Percentiles rank a stretch among this genome's conserved stretches.
Conservation (phyloP, 1,140 invertebrate species). For the Macrobrachium nipponense region DNA sequence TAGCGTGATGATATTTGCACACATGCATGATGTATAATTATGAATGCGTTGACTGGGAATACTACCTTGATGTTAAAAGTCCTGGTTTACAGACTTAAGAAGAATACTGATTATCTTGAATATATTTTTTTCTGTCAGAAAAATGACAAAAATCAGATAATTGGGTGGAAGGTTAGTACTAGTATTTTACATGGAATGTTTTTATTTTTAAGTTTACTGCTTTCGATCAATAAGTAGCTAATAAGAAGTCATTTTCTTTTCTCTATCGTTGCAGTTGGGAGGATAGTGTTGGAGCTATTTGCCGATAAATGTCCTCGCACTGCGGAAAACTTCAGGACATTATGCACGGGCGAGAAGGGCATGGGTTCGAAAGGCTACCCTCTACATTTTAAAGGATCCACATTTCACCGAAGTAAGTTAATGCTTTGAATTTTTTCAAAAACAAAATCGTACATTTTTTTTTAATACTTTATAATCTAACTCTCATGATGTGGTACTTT, state of each 20-base stretch:
- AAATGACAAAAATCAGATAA: too few relatives aligned
- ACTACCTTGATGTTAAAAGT: too few relatives aligned
- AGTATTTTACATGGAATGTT: too few relatives aligned
- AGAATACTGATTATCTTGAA: too few relatives aligned
- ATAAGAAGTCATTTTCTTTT: neutral
- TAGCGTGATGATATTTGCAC: too few relatives aligned
- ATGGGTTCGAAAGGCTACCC: constrained; percentile 77
- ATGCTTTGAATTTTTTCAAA: neutral
- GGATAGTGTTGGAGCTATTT: constrained; percentile 52
- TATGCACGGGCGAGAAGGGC: constrained; percentile 90
- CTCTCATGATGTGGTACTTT: neutral
- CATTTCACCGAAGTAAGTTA: constrained; percentile 43
- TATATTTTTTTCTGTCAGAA: too few relatives aligned
- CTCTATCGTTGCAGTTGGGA: constrained; percentile 20
- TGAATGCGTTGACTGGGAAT: too few relatives aligned
- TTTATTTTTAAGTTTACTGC: neutral
- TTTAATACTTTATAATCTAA: neutral
- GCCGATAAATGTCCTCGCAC: constrained; percentile 88
- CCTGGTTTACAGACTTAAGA: too few relatives aligned
- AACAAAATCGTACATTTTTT: neutral
- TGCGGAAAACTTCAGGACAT: constrained; percentile 89
- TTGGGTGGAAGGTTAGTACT: too few relatives aligned
- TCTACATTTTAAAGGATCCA: constrained; percentile 55
- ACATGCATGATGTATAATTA: too few relatives aligned
- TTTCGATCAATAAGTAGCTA: too few relatives aligned